phyloP scores from a whole-genome alignment of 2,113 vertebrate species.

The Gobio gobio region DNA sequence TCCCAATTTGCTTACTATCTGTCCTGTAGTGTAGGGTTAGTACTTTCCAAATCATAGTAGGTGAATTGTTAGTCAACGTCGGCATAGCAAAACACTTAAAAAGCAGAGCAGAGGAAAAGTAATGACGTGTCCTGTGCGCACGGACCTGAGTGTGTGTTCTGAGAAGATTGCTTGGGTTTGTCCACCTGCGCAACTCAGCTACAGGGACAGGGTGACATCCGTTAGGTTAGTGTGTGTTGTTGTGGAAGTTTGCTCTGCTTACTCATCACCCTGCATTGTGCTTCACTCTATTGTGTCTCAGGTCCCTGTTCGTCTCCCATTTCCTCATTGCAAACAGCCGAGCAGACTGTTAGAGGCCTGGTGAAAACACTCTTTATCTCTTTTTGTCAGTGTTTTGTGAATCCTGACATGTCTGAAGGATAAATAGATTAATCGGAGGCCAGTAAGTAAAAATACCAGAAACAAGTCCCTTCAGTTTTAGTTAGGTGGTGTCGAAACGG shows the following conservation, averaged over 20 bases:
- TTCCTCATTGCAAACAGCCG: slow-evolving; percentile 35
- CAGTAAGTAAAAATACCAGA: background rate
- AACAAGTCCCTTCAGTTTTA: background rate
- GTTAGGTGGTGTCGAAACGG: background rate
- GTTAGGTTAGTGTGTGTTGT: background rate
- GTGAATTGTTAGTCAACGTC: background rate
- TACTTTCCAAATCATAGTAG: background rate
- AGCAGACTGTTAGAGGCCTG: background rate
- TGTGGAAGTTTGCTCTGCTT: slow-evolving; percentile 49
- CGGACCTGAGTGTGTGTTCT: background rate
- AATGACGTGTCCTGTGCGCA: background rate
- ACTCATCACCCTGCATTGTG: slow-evolving; percentile 60
- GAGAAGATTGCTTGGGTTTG: background rate
- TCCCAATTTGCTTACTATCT: background rate
- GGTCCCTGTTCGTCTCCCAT: slow-evolving; percentile 47
- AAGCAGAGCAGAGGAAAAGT: background rate
- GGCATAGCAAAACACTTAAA: background rate
- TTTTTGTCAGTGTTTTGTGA: background rate
- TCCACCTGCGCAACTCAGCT: background rate
- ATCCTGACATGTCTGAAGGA: slow-evolving; percentile 39
- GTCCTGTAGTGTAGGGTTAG: background rate
- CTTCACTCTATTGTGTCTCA: slow-evolving; percentile 50
- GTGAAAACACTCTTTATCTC: background rate
- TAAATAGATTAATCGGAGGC: slow-evolving; percentile 16
- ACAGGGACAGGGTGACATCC: slow-evolving; percentile 9